These are phyloP conservation scores for Cremastobaeus sp. DNA, from an alignment of 2,888 invertebrate species.

Conservation along the genomic window DNA sequence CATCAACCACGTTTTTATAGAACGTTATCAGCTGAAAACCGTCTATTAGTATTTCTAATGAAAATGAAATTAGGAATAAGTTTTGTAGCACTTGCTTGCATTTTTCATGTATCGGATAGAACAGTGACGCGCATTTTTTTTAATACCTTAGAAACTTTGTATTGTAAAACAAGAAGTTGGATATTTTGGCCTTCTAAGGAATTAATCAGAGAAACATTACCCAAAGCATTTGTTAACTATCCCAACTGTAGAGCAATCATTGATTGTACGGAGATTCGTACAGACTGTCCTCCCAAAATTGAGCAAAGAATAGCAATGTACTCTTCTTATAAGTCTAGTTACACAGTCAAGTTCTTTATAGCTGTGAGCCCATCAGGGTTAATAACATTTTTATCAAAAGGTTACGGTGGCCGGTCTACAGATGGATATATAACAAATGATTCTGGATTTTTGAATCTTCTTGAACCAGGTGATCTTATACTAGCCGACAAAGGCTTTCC, in stretches of 20 bases:
- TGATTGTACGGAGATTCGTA: too few species aligned
- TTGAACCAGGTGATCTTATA: too few species aligned
- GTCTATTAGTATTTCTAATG: slow-evolving; percentile 1
- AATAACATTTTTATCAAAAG: too few species aligned
- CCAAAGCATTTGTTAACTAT: background rate
- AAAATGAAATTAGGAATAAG: slow-evolving; percentile 5
- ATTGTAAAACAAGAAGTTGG: background rate
- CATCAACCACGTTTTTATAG: background rate
- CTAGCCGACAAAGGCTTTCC: too few species aligned
- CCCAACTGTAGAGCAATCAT: slow-evolving; percentile 33
- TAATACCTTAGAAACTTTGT: background rate
- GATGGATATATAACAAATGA: too few species aligned
- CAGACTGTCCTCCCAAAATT: too few species aligned
- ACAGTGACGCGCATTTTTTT: background rate
- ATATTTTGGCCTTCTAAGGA: slow-evolving; percentile 5
- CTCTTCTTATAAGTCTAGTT: too few species aligned
- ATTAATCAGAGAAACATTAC: background rate
- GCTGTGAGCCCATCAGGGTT: too few species aligned
- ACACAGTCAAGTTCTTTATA: too few species aligned
- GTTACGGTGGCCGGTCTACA: too few species aligned
- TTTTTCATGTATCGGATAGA: background rate
- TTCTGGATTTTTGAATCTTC: too few species aligned
- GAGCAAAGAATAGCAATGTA: too few species aligned
- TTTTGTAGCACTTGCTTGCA: background rate
- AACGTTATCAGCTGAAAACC: background rate